These are phyloP conservation scores for Nymphalis c-album DNA, from an alignment of 2,888 invertebrate genomes.

Conservation along the genomic window DNA sequence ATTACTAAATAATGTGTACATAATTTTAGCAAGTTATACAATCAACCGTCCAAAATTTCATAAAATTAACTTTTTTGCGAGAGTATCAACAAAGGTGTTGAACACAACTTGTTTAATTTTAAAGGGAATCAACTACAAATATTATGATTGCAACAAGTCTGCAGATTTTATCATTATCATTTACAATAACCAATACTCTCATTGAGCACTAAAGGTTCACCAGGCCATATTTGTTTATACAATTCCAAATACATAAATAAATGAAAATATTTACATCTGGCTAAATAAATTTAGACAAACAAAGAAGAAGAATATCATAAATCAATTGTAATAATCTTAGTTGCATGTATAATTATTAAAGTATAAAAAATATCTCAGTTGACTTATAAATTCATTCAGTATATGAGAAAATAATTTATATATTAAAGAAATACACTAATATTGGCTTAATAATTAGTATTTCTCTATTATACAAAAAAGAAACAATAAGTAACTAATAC, in stretches of 20 bases:
- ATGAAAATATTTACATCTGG: neutral
- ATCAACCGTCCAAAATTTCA: too few relatives aligned
- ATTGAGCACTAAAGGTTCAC: neutral
- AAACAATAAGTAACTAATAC: conserved; percentile 10
- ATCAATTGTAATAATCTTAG: neutral
- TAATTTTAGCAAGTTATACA: too few relatives aligned
- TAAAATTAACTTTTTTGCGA: too few relatives aligned
- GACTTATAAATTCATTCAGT: neutral
- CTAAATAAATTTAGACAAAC: neutral
- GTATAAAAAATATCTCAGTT: neutral
- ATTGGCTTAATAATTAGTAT: neutral
- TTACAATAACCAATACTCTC: too few relatives aligned
- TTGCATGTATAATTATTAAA: neutral
- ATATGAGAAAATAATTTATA: neutral
- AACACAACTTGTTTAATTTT: too few relatives aligned
- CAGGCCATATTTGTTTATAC: neutral
- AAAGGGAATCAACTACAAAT: too few relatives aligned
- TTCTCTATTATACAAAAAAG: conserved; percentile 8
- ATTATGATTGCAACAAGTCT: too few relatives aligned
- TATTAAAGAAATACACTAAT: conserved; percentile 6
- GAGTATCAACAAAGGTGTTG: too few relatives aligned
- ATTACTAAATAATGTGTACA: too few relatives aligned
- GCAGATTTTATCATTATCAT: too few relatives aligned
- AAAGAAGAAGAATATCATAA: neutral
- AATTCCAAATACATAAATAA: neutral